Conservation (phyloP, 2,113 vertebrate genomes). For the Acanthisitta chloris region DNA sequence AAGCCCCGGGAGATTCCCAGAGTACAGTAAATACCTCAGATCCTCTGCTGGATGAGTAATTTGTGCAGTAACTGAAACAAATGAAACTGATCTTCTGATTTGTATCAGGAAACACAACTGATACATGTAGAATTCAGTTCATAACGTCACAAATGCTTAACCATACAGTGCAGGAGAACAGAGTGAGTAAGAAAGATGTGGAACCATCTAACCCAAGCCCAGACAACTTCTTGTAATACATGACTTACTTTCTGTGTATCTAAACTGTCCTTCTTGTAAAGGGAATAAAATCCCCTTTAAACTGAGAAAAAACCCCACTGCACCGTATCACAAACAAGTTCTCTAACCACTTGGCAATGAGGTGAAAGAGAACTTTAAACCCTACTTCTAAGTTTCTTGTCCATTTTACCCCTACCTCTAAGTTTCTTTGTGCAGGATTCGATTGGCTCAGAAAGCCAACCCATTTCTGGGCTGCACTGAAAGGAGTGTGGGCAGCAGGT, state of each 20-base stretch:
- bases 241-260: not conserved
- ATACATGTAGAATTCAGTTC: not conserved
- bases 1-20: not conserved
- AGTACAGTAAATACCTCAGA: not conserved
- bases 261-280: not conserved
- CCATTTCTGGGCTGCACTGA: no score
- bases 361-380: not conserved
- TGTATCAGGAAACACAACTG: not conserved
- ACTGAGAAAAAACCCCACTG: not conserved
- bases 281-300: not conserved
- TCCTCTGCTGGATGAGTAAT: not conserved
- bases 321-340: not conserved
- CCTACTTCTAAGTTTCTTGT: not conserved
- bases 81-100: not conserved
- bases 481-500: no score
- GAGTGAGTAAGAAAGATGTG: not conserved
- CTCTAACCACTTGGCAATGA: not conserved
- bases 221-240: not conserved
- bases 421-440: not conserved
- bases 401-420: not conserved
- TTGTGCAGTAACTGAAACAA: not conserved
- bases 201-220: not conserved
- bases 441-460: not conserved
- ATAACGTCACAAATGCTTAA: not conserved
- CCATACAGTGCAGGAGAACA: not conserved